phyloP scores from a whole-genome alignment of 2,888 invertebrate genomes.

The Drosophila subsilvestris region DNA sequence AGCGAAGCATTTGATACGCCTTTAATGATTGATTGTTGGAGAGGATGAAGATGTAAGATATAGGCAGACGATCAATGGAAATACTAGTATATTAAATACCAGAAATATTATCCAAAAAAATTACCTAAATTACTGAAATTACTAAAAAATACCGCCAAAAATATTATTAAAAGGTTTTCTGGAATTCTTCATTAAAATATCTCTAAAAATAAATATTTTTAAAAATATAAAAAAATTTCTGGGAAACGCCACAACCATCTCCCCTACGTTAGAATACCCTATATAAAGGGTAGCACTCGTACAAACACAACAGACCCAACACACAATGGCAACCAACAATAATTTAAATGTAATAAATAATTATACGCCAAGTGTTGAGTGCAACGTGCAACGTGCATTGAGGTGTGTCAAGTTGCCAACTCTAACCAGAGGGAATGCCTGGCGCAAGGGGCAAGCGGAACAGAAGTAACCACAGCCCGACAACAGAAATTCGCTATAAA shows the following conservation, averaged over 20 bases:
- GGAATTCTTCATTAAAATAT: too few relatives aligned
- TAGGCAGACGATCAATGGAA: too few relatives aligned
- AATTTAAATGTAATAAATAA: slow-evolving; percentile 82
- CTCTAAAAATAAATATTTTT: background rate
- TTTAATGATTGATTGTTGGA: background rate
- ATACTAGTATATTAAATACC: too few relatives aligned
- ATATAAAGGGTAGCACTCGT: background rate
- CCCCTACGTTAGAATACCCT: background rate
- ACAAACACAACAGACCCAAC: slow-evolving; percentile 29
- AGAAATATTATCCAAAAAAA: background rate
- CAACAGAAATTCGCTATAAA: slow-evolving; percentile 49
- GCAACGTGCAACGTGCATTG: slow-evolving; percentile 68
- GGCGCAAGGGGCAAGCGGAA: background rate
- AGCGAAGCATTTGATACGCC: background rate
- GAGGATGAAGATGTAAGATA: too few relatives aligned
- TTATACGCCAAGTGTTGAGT: slow-evolving; percentile 80
- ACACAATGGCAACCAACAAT: slow-evolving; percentile 64
- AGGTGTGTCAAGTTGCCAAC: slow-evolving; percentile 72
- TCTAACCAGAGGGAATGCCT: slow-evolving; percentile 39
- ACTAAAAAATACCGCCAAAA: too few relatives aligned
- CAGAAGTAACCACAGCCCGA: slow-evolving; percentile 25
- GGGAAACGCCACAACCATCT: background rate
- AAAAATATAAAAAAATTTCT: background rate
- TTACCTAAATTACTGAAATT: too few relatives aligned
- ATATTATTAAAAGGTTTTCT: too few relatives aligned